Evolutionary conservation across 2,113 vertebrate species (phyloP), one percentile per base, ranked within the genome.

Genomic region (Toxostoma redivivum): DNA sequence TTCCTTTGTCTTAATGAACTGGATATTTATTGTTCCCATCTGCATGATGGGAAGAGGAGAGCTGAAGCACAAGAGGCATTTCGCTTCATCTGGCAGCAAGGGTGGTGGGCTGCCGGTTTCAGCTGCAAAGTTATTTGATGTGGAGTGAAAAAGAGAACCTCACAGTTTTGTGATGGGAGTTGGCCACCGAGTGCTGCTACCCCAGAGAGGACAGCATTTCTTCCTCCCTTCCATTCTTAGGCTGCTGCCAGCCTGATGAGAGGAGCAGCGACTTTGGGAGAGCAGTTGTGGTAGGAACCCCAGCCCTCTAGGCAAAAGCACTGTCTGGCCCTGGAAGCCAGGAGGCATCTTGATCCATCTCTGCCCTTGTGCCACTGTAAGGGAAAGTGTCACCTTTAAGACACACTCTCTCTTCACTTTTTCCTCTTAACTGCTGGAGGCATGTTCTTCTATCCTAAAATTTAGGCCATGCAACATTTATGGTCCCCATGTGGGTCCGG

Each of bases 91-190:
- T 57, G 73, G 10, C n/a, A 87, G 27, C 37, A 65, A 65, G 27
- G 11, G 4, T 4, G 1, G 45, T 64, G 9, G 6, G 21, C 16
- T 44, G 14, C 69, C 1, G 0, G 10, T 38, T 65, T 1, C 4
- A 90, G 60, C 33, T 51, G 35, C 6, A 14, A 28, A n/a, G 9
- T 48, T 45, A n/a, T 18, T 53, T 66, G 16, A 5, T 40, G 21
- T 45, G 38, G 69, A 21, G 6, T 70, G 51, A 70, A 84, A 70
- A 30, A 48, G 66, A 66, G 30, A 45, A 54, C 10, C 13, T 81
- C 13, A 21, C 9, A 16, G 22, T 70, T 73, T 33, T 5, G 2
- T 40, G 19, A 15, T 2, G 3, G 6, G 17, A 57, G 30, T 35
- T 6, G 14, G 31, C 62, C 44, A 40, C 27, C 0, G 0, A 35